Evolutionary conservation across 2,797 vertebrate genomes (phyloP).

Genomic region (Pseudocheirus occidentalis): DNA sequence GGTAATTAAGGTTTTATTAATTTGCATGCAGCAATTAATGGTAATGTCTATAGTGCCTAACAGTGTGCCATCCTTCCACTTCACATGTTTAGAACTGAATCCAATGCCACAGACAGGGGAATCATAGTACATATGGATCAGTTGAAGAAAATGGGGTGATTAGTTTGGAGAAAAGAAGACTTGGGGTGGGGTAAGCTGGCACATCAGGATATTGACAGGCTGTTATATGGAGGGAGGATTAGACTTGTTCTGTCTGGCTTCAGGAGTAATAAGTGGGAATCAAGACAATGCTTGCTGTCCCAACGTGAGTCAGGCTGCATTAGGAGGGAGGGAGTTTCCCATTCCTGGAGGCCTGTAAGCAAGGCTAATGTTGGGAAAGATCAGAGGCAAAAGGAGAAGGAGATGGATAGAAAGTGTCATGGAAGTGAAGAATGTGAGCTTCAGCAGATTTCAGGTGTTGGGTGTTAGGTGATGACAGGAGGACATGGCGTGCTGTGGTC

Average conservation of each 20-base stretch:
- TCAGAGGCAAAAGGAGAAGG: not conserved
- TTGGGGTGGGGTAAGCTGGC: not conserved
- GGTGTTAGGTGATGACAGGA: not conserved
- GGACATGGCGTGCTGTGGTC: not conserved
- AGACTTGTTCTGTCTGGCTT: not conserved
- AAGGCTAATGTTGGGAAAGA: not conserved
- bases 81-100: not conserved
- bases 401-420: not conserved
- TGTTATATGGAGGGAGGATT: not conserved
- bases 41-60: not conserved
- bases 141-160: not conserved
- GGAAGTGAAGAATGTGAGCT: not conserved
- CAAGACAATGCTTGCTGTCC: not conserved
- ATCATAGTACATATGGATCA: not conserved
- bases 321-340: not conserved
- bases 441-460: not conserved
- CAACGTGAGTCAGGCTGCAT: not conserved
- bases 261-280: not conserved
- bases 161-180: not conserved
- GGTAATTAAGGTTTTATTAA: not conserved
- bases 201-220: not conserved
- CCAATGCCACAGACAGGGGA: not conserved
- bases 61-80: not conserved
- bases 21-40: not conserved
- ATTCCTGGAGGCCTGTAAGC: not conserved